Evolutionary conservation across 2,113 vertebrate genomes (phyloP), one percentile per base, ranked within the genome.

Genomic region (Notothenia coriiceps): DNA sequence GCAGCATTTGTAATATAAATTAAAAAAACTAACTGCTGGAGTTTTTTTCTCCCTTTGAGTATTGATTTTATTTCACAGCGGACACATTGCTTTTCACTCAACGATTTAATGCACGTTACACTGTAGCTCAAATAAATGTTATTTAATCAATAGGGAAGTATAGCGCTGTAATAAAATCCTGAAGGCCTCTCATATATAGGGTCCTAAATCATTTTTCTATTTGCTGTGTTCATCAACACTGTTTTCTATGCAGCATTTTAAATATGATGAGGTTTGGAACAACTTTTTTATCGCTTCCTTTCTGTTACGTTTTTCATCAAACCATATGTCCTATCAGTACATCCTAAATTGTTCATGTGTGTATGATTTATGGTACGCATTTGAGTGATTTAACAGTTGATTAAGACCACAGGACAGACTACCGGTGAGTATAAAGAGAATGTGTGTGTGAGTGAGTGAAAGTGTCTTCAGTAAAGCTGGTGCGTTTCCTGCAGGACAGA

Each of bases 71-170:
- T 75, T 74, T 87, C 88, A 82, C 62, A 35, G 52, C 33, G 1
- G 75, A 91, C 89, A 91, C 84, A 80, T 88, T 72, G 77, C 85
- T 60, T 93, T 91, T 88, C 84, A 89, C 81, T 82, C 77, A 47
- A 76, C 73, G 85, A 93, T 93, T 93, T 92, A 92, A 83, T 83
- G 73, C 86, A 89, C 20, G 87, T 89, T 89, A 67, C 84, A 83
- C 82, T 88, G 87, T 78, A 81, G 86, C 87, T 92, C 90, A 88
- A 91, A 93, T 93, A 91, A 92, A 93, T 92, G 87, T 88, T 92
- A 91, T 86, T 87, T 93, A 90, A 93, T 94, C 92, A 94, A 93
- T 92, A 89, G 52, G 40, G 60, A 86, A 87, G 80, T 84, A 85
- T 82, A 91, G 69, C 70, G 81, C 71, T 76, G 67, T 86, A 80